phyloP scores from a whole-genome alignment of 2,113 vertebrate species.

The Osmerus mordax region DNA sequence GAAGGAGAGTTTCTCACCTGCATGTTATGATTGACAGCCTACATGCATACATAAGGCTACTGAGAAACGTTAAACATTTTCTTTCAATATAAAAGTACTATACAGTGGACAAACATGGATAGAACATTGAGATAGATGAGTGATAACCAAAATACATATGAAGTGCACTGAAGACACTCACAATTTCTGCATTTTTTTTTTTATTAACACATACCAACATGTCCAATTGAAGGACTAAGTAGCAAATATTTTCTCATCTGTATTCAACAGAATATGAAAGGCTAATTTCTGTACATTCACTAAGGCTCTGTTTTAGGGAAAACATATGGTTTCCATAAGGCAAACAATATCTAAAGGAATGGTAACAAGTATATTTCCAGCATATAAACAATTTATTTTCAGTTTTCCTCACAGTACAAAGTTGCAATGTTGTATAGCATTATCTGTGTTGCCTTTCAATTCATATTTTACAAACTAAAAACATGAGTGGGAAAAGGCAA shows the following conservation, averaged over 20 bases:
- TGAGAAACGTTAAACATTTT: no score
- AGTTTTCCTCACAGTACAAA: constrained; percentile 73
- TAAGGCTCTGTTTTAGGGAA: constrained; percentile 88
- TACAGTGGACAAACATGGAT: no score
- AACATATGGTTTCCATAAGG: constrained; percentile 87
- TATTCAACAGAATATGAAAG: constrained; percentile 81
- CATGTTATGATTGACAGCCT: no score
- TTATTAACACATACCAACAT: constrained; percentile 94
- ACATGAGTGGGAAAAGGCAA: constrained; percentile 61
- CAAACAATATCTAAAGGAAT: constrained; percentile 95
- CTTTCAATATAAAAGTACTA: no score
- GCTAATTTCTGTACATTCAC: constrained; percentile 91
- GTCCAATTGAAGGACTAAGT: constrained; percentile 89
- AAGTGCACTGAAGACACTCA: constrained; percentile 38
- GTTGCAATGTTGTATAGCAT: constrained; percentile 77
- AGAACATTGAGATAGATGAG: no score
- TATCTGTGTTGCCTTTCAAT: constrained; percentile 51
- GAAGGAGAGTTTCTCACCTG: no score
- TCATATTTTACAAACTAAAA: constrained; percentile 50
- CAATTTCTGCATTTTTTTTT: constrained; percentile 80
- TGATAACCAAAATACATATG: not conserved
- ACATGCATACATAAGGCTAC: no score
- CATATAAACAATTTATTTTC: constrained; percentile 80
- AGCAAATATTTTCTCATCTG: constrained; percentile 91
- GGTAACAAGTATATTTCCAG: constrained; percentile 88